A percentile compares a stretch with the other conserved stretches of the same genome.
phyloP scores from a whole-genome alignment of 1,140 invertebrate genomes.

The Drosophila grimshawi region DNA sequence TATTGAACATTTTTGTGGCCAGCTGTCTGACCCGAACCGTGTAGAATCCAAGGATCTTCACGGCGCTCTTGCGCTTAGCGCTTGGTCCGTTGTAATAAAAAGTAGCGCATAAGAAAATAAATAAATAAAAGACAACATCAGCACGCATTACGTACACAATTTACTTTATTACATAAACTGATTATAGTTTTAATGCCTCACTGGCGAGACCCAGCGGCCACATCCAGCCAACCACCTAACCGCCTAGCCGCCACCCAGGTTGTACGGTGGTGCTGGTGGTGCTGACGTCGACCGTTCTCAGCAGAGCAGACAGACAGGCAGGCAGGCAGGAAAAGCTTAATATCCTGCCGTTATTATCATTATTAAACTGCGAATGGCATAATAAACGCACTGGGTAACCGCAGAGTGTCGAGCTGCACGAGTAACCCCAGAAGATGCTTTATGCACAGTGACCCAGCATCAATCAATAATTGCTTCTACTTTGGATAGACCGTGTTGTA shows the following conservation, averaged over 20 bases:
- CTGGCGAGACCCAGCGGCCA: constrained; percentile 25
- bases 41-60: constrained; percentile 4
- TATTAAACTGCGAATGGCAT: constrained; percentile 82
- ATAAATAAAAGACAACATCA: constrained; percentile 81
- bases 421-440: constrained; percentile 35
- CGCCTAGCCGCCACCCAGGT: constrained; percentile 11
- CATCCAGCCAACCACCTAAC: constrained; percentile 5
- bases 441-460: constrained; percentile 43
- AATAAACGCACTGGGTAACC: constrained; percentile 79
- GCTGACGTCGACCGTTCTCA: constrained; percentile 22
- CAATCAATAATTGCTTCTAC: neutral
- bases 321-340: constrained; percentile 76
- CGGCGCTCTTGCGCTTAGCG: constrained; percentile 53
- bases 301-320: constrained; percentile 8
- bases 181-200: constrained; percentile 80
- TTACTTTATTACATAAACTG: constrained; percentile 83
- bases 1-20: constrained; percentile 73
- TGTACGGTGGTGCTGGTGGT: neutral
- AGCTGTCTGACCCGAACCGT: constrained; percentile 28
- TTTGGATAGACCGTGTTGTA: too few relatives aligned
- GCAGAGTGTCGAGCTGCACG: constrained; percentile 49
- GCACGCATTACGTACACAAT: constrained; percentile 81
- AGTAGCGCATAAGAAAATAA: constrained; percentile 76
- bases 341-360: constrained; percentile 82
- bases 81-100: constrained; percentile 72